These are phyloP conservation scores for Bombyx mori DNA, from an alignment of 1,140 invertebrate species.

Conservation along the genomic window DNA sequence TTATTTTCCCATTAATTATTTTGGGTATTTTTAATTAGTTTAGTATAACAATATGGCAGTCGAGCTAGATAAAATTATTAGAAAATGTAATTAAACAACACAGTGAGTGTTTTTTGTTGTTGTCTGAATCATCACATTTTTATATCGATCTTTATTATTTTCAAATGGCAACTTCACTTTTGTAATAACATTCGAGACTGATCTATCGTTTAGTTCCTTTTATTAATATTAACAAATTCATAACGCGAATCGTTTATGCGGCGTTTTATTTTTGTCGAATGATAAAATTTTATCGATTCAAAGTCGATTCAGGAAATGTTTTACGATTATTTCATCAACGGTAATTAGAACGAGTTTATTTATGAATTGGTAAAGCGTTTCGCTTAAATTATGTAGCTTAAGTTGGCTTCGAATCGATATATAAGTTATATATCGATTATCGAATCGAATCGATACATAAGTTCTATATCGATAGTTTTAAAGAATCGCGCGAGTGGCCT, in stretches of 20 bases:
- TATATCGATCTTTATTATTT: not conserved
- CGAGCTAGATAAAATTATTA: no score
- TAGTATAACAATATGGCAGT: no score
- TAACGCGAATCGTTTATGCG: not conserved
- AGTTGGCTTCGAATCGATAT: not conserved
- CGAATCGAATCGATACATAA: no score
- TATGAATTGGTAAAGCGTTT: no score
- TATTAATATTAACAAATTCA: not conserved
- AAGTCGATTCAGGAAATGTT: not conserved
- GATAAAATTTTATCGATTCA: not conserved
- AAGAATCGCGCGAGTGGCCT: no score
- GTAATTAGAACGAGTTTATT: no score
- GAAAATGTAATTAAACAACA: no score
- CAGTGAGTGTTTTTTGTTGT: not conserved
- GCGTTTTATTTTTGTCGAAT: not conserved
- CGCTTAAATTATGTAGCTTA: no score
- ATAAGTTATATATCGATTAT: no score
- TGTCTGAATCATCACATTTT: not conserved
- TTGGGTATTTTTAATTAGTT: no score
- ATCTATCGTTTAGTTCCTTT: conserved; percentile 1
- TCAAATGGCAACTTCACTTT: conserved; percentile 2
- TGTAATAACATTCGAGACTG: conserved; percentile 1
- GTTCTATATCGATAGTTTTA: not conserved
- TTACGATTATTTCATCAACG: no score
- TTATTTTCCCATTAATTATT: no score